phyloP scores from a whole-genome alignment of 2,797 vertebrate species.

The Gambelia wislizenii region DNA sequence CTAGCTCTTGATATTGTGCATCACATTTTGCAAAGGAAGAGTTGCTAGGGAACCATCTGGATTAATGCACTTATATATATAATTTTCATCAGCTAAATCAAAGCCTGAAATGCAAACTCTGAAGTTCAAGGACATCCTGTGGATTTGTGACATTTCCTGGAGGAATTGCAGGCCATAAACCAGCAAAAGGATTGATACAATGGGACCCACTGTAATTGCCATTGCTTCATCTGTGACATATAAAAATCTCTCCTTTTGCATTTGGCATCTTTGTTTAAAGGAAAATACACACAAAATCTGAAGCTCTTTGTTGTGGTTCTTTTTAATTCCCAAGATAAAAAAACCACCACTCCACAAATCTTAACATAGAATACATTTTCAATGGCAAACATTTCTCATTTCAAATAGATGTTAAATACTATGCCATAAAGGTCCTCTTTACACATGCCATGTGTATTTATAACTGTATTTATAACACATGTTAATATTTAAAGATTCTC shows the following conservation, averaged over 20 bases:
- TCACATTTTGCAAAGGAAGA: slow-evolving; percentile 10
- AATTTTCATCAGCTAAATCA: slow-evolving; percentile 62
- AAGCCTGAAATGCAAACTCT: slow-evolving; percentile 60
- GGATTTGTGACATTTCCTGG: slow-evolving; percentile 63
- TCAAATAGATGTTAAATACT: slow-evolving; percentile 36
- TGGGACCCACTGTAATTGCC: slow-evolving; percentile 46
- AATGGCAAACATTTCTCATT: slow-evolving; percentile 26
- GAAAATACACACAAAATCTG: not conserved
- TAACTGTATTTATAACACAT: not conserved
- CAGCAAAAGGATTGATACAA: slow-evolving; percentile 46
- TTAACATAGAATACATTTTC: slow-evolving; percentile 16
- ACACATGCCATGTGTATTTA: not conserved
- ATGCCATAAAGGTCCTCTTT: slow-evolving; percentile 23
- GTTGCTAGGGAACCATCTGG: slow-evolving; percentile 38
- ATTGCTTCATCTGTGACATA: slow-evolving; percentile 40
- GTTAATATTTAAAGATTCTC: not conserved
- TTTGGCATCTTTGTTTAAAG: slow-evolving; percentile 44
- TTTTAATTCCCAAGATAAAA: slow-evolving; percentile 46
- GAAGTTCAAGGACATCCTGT: slow-evolving; percentile 65
- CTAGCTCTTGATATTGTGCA: slow-evolving; percentile 29
- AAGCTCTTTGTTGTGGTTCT: not conserved
- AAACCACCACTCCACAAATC: not conserved
- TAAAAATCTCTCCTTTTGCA: slow-evolving; percentile 31
- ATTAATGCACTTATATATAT: slow-evolving; percentile 49
- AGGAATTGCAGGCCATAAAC: slow-evolving; percentile 58